phyloP scores from a whole-genome alignment of 2,888 invertebrate genomes.

The Anodontia alba region DNA sequence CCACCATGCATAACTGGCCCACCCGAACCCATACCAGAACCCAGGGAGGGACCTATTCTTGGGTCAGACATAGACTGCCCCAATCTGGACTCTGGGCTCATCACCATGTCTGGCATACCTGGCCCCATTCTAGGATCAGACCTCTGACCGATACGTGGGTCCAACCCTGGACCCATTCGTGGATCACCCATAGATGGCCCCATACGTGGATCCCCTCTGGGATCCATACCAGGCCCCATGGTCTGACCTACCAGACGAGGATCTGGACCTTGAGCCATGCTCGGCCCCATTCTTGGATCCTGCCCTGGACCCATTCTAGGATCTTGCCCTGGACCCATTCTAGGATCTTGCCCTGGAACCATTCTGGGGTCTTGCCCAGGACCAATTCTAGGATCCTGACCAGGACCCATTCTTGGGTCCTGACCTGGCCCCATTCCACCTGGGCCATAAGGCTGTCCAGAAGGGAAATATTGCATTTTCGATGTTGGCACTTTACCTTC shows the following conservation, averaged over 20 bases:
- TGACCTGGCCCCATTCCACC: slow-evolving; percentile 46
- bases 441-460: slow-evolving; percentile 61
- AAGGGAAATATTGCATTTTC: slow-evolving; percentile 90
- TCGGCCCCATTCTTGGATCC: slow-evolving; percentile 38
- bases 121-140: slow-evolving; percentile 55
- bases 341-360: slow-evolving; percentile 45
- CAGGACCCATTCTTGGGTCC: slow-evolving; percentile 49
- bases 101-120: slow-evolving; percentile 44
- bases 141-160: slow-evolving; percentile 44
- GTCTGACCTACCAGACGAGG: slow-evolving; percentile 32
- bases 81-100: slow-evolving; percentile 51
- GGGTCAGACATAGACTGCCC: slow-evolving; percentile 64
- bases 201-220: slow-evolving; percentile 59
- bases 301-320: slow-evolving; percentile 33
- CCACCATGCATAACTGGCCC: slow-evolving; percentile 36
- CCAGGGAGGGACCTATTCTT: slow-evolving; percentile 31
- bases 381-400: slow-evolving; percentile 57
- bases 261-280: slow-evolving; percentile 52
- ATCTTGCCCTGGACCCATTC: slow-evolving; percentile 43
- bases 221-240: slow-evolving; percentile 42
- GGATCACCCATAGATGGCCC: slow-evolving; percentile 41
- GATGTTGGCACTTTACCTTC: slow-evolving; percentile 90
- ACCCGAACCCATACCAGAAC: slow-evolving; percentile 64
- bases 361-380: slow-evolving; percentile 54
- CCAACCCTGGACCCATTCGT: slow-evolving; percentile 33